phyloP scores from a whole-genome alignment of 2,113 vertebrate species.

The Spea bombifrons region DNA sequence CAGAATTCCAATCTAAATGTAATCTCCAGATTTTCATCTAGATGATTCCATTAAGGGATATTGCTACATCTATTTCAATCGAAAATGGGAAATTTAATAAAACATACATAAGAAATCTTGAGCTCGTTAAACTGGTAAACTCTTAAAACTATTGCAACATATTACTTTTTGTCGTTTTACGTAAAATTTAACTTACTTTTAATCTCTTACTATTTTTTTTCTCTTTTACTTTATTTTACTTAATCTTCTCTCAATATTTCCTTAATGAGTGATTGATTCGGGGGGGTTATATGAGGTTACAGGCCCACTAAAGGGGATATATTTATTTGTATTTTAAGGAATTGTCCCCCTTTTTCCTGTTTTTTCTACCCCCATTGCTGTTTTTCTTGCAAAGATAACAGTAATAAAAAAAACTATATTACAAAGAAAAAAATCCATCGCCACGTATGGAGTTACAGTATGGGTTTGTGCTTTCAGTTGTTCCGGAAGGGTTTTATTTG shows the following conservation, averaged over 20 bases:
- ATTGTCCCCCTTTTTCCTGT: neutral
- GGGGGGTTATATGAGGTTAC: no score
- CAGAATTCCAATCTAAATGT: neutral
- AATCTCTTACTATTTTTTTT: no score
- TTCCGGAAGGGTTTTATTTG: neutral
- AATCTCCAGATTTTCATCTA: slow-evolving; percentile 3
- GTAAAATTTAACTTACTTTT: no score
- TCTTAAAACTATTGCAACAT: neutral
- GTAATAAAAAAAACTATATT: neutral
- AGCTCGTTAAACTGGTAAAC: slow-evolving; percentile 2
- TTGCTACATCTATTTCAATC: slow-evolving; percentile 2
- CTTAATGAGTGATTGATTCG: no score
- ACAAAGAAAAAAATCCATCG: neutral
- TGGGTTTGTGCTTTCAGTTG: no score
- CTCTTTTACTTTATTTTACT: no score
- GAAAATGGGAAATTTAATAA: slow-evolving; percentile 10
- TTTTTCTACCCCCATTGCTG: neutral
- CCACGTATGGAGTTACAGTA: no score
- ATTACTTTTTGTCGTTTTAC: neutral
- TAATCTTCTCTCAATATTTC: no score
- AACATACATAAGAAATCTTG: slow-evolving; percentile 5
- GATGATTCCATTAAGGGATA: slow-evolving; percentile 7
- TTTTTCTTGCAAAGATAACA: no score
- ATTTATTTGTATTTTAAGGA: no score
- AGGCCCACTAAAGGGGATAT: no score